These are phyloP conservation scores for Ctenicera cuprea DNA, from an alignment of 2,888 invertebrate species.

Conservation along the genomic window DNA sequence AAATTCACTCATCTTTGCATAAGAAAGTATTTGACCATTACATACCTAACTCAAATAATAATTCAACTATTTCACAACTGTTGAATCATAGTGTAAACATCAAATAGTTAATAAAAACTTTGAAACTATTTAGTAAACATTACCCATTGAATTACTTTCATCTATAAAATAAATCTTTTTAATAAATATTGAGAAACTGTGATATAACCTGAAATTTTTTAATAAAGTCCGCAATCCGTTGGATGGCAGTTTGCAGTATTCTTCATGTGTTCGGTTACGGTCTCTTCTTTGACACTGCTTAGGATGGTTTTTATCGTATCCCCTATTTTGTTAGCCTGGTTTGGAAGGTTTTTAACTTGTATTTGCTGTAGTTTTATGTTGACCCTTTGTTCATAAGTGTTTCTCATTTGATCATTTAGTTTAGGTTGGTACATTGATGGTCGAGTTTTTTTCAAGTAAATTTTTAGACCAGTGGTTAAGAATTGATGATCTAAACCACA, in stretches of 20 bases:
- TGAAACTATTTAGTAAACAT: no score
- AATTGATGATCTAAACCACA: conserved; percentile 6
- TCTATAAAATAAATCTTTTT: no score
- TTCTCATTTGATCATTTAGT: background rate
- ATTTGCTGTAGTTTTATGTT: conserved; percentile 9
- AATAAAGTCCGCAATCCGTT: no score
- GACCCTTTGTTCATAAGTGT: background rate
- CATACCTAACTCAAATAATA: no score
- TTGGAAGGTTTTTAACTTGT: background rate
- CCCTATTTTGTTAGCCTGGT: conserved; percentile 1
- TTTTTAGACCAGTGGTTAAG: conserved; percentile 8
- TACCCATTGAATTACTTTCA: no score
- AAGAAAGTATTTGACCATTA: no score
- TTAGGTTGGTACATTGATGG: conserved; percentile 1
- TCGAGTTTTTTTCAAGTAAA: background rate
- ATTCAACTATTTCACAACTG: no score
- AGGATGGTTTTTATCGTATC: conserved; percentile 15
- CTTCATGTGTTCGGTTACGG: conserved; percentile 2
- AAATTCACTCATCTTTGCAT: no score
- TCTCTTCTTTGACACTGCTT: conserved; percentile 8
- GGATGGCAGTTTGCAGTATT: conserved; percentile 15
- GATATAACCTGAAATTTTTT: no score
- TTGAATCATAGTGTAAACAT: no score
- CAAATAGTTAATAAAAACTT: no score
- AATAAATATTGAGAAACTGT: no score